phyloP scores from a whole-genome alignment of 2,797 vertebrate species.

The Sebastes variabilis region DNA sequence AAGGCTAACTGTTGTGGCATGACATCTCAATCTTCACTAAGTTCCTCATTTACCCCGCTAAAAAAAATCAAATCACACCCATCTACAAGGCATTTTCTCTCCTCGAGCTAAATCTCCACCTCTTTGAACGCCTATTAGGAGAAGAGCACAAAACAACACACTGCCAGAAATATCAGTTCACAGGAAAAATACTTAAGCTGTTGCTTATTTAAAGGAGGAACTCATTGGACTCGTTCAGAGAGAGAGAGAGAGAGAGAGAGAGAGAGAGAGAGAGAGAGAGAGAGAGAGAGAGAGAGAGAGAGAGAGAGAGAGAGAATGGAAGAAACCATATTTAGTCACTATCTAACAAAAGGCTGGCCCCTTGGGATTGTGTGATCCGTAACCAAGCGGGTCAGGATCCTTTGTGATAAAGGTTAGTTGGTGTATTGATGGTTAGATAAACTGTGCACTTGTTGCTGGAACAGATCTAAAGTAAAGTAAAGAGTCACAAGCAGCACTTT shows the following conservation, averaged over 20 bases:
- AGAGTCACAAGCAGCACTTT: background rate
- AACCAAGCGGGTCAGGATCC: background rate
- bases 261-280: background rate
- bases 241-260: background rate
- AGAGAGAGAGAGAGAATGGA: background rate
- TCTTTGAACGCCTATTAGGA: background rate
- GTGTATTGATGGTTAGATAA: constrained; percentile 3
- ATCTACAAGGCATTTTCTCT: background rate
- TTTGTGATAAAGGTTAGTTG: constrained; percentile 17
- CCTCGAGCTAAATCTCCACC: background rate
- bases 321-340: constrained; percentile 22
- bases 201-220: constrained; percentile 37
- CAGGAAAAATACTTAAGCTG: constrained; percentile 6
- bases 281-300: background rate
- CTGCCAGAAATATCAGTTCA: background rate
- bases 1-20: background rate
- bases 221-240: constrained; percentile 58
- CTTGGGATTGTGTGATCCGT: constrained; percentile 1
- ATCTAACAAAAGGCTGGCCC: background rate
- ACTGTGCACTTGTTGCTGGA: background rate
- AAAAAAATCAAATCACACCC: background rate
- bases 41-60: background rate
- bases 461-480: background rate
- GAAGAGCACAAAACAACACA: background rate
- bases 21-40: background rate